phyloP scores from a whole-genome alignment of 2,888 invertebrate species.

The Shargacucullia verbasci region DNA sequence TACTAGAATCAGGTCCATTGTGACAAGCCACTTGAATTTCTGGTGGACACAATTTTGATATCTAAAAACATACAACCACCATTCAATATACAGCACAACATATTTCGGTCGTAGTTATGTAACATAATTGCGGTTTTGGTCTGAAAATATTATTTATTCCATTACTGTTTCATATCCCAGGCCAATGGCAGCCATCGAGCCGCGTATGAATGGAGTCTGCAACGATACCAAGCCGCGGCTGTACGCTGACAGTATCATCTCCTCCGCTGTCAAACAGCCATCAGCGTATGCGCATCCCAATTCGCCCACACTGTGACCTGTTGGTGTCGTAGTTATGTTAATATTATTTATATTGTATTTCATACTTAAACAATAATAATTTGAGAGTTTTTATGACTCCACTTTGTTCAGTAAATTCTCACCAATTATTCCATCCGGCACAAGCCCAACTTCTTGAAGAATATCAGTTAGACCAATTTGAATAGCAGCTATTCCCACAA shows the following conservation, averaged over 20 bases:
- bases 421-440: conserved; percentile 93
- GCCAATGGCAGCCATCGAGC: conserved; percentile 96
- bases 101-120: too few species aligned
- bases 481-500: conserved; percentile 84
- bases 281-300: conserved; percentile 98
- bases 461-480: conserved; percentile 89
- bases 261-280: conserved; percentile 94
- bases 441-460: conserved; percentile 88
- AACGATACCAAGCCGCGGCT: conserved; percentile 93
- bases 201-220: conserved; percentile 90
- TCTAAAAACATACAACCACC: conserved; percentile 49
- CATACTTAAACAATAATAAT: too few species aligned
- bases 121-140: too few species aligned
- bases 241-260: conserved; percentile 94
- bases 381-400: too few species aligned
- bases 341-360: too few species aligned
- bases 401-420: conserved; percentile 65
- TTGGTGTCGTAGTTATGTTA: not conserved
- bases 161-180: conserved; percentile 46
- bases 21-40: conserved; percentile 93
- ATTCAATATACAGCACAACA: not conserved
- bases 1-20: conserved; percentile 93
- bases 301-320: conserved; percentile 97
- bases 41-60: conserved; percentile 80
- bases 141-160: too few species aligned